A percentile compares a stretch with the other conserved stretches of the same genome.
Conservation (phyloP, 2,113 vertebrate species). For the Coracopsis vasa region DNA sequence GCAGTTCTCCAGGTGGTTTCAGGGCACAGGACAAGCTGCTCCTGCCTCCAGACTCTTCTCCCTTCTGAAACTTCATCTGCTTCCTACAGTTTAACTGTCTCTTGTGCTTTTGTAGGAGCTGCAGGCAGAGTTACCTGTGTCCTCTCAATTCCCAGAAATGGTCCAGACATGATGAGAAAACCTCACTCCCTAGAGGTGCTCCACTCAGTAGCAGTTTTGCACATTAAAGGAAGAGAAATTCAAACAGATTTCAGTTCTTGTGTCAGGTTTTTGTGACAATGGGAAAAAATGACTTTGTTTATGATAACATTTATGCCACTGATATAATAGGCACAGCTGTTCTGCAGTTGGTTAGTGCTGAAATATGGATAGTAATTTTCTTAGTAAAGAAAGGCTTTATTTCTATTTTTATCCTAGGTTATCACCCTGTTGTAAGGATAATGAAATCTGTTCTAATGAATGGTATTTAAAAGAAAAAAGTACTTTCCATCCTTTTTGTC, state of each 20-base stretch:
- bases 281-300: not conserved
- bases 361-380: not conserved
- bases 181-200: not conserved
- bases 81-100: not conserved
- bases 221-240: not conserved
- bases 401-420: slow-evolving; percentile 4
- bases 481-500: not conserved
- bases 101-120: not conserved
- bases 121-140: not conserved
- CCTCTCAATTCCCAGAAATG: not conserved
- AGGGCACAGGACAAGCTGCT: not conserved
- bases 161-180: not conserved
- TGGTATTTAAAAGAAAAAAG: not conserved
- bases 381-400: not conserved
- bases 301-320: not conserved
- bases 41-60: not conserved
- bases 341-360: not conserved
- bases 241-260: not conserved
- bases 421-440: not conserved
- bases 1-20: not conserved
- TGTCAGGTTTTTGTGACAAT: not conserved
- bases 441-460: not conserved
- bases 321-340: not conserved
- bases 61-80: not conserved
- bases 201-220: not conserved